Base-by-base conservation (phyloP, 2,797 vertebrate species). In the Neopelma chrysocephalum region DNA sequence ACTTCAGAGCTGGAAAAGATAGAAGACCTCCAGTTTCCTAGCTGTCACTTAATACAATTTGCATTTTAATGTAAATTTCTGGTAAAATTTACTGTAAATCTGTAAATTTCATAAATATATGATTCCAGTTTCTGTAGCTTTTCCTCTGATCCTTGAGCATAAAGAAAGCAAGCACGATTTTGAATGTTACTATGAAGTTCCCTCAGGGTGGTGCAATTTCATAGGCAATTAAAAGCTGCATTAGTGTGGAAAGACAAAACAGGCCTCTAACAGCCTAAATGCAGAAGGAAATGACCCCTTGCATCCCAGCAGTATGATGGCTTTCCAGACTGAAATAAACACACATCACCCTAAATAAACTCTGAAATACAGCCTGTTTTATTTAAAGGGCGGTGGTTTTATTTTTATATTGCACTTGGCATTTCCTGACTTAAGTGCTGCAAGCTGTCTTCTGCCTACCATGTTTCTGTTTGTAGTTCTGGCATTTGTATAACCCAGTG, bases 391-490 rank as follows among this genome's bases (percentile, higher is more conserved):
- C 91, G 71, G n/a, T 38, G n/a, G 3, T 4, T 58, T 81, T 91
- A 94, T 89, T 92, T 96, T 95, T 96, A 76, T 92, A 89, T 79
- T 92, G 66, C 54, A 43, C 64, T 72, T 91, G 71, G 72, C 82
- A 93, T 95, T 93, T 93, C 71, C 91, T 79, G 71, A 87, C 73
- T 76, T 79, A 80, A 81, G 48, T 64, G 60, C 68, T 89, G 87
- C 87, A 87, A 90, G 69, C 80, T 85, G 69, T 73, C 76, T 88
- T 92, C 88, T 94, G 79, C 83, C 58, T 90, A 87, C 73, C 89
- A 92, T 90, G 89, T 68, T 95, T 92, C 91, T 93, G 89, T 92
- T 94, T 87, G 84, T 73, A 82, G 84, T 82, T 96, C 89, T 92
- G 70, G 87, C 51, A 77, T 82, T 91, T 89, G 84, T 87, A 66